These are phyloP conservation scores for Caenorhabditis sp. DNA, from an alignment of 2,888 invertebrate genomes.

Conservation along the genomic window DNA sequence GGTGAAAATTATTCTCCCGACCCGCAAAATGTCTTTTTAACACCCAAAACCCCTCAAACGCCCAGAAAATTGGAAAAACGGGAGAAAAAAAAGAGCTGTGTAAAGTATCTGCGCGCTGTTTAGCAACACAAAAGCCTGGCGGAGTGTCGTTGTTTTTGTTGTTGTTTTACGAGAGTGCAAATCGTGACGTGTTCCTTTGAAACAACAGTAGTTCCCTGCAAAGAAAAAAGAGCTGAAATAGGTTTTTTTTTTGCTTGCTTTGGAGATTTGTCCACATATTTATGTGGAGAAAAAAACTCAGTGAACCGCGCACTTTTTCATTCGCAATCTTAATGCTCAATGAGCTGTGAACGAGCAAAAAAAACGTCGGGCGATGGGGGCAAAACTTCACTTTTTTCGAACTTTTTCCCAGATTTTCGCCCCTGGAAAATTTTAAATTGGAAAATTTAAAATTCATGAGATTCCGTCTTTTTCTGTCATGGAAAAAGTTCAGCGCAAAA, in stretches of 20 bases:
- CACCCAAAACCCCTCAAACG: background rate
- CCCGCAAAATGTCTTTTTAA: too few species aligned
- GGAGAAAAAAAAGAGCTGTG: background rate
- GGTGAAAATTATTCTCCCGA: too few species aligned
- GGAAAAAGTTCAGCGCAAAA: background rate
- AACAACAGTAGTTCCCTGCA: background rate
- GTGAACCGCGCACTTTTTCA: background rate
- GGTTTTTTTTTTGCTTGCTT: too few species aligned
- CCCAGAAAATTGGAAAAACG: background rate
- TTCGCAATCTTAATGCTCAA: background rate
- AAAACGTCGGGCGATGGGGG: background rate
- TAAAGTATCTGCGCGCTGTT: background rate
- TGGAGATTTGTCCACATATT: too few species aligned
- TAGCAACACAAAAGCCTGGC: background rate
- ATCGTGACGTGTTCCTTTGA: background rate
- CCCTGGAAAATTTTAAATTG: background rate
- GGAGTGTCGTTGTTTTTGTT: background rate
- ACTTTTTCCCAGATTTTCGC: background rate
- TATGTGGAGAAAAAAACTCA: background rate
- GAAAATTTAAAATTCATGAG: background rate
- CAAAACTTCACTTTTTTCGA: background rate
- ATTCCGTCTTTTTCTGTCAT: background rate
- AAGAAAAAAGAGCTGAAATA: background rate
- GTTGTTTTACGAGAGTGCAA: background rate
- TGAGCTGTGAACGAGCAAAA: background rate